Conservation (phyloP, 2,888 invertebrate species). For the Actias luna region DNA sequence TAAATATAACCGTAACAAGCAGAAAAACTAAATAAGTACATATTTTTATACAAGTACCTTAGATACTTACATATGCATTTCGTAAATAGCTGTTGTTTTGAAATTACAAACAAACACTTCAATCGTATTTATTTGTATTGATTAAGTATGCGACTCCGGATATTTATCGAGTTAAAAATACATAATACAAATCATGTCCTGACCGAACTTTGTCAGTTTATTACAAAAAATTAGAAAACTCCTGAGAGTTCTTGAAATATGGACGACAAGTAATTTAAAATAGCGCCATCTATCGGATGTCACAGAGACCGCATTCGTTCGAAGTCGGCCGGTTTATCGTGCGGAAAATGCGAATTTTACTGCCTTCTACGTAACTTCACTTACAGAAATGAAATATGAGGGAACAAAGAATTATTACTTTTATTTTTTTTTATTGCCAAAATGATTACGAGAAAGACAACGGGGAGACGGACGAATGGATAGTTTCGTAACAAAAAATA, state of each 20-base stretch:
- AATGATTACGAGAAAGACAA: neutral
- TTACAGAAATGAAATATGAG: neutral
- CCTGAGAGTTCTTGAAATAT: neutral
- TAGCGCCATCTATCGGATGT: constrained; percentile 11
- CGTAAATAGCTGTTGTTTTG: too few species aligned
- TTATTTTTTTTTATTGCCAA: neutral
- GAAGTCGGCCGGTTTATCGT: constrained; percentile 6
- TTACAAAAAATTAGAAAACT: neutral
- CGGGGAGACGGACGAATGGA: neutral
- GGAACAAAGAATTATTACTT: constrained; percentile 5
- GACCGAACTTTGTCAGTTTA: constrained; percentile 2
- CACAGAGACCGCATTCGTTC: neutral
- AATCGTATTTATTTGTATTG: too few species aligned
- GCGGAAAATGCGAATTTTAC: constrained; percentile 11
- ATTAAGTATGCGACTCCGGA: too few species aligned
- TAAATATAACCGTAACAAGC: too few species aligned
- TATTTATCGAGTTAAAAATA: too few species aligned
- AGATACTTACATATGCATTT: too few species aligned
- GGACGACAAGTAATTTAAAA: constrained; percentile 2
- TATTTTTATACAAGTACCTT: too few species aligned
- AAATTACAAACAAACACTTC: too few species aligned
- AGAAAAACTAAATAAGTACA: too few species aligned
- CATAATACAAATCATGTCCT: neutral
- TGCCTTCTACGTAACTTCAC: constrained; percentile 2
- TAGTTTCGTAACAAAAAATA: neutral